Conservation (phyloP, 2,888 invertebrate genomes). For the Steromphala cineraria region DNA sequence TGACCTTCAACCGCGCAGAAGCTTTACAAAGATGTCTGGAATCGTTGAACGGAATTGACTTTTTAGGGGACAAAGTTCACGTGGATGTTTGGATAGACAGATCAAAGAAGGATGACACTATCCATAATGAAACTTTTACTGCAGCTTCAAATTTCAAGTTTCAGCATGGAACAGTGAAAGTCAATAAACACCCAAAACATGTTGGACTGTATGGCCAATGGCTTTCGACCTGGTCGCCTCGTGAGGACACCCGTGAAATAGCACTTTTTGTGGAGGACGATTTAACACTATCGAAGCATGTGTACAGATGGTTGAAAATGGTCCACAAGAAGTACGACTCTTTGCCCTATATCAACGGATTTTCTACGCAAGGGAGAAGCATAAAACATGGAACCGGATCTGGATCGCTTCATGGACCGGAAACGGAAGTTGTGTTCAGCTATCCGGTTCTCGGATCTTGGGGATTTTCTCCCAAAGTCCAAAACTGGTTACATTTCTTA, state of each 20-base stretch:
- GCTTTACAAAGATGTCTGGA: slow-evolving; percentile 38
- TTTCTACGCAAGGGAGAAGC: slow-evolving; percentile 50
- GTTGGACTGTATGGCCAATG: slow-evolving; percentile 53
- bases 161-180: slow-evolving; percentile 36
- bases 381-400: slow-evolving; percentile 44
- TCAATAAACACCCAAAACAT: slow-evolving; percentile 41
- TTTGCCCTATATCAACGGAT: slow-evolving; percentile 50
- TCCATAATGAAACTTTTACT: slow-evolving; percentile 34
- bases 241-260: slow-evolving; percentile 50
- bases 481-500: slow-evolving; percentile 50
- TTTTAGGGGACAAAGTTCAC: slow-evolving; percentile 32
- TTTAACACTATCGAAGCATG: slow-evolving; percentile 55
- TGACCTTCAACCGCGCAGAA: slow-evolving; percentile 40
- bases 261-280: slow-evolving; percentile 68
- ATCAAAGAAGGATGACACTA: slow-evolving; percentile 8
- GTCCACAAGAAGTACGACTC: slow-evolving; percentile 55
- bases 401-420: slow-evolving; percentile 38
- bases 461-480: slow-evolving; percentile 56
- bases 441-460: slow-evolving; percentile 62
- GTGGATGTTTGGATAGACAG: slow-evolving; percentile 52
- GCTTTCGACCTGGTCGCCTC: slow-evolving; percentile 57
- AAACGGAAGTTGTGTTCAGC: slow-evolving; percentile 41
- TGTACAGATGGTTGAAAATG: slow-evolving; percentile 60
- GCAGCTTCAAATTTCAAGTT: slow-evolving; percentile 39
- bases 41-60: slow-evolving; percentile 36